Conservation (phyloP, 2,113 vertebrate species). For the Amphilophus citrinellus region DNA sequence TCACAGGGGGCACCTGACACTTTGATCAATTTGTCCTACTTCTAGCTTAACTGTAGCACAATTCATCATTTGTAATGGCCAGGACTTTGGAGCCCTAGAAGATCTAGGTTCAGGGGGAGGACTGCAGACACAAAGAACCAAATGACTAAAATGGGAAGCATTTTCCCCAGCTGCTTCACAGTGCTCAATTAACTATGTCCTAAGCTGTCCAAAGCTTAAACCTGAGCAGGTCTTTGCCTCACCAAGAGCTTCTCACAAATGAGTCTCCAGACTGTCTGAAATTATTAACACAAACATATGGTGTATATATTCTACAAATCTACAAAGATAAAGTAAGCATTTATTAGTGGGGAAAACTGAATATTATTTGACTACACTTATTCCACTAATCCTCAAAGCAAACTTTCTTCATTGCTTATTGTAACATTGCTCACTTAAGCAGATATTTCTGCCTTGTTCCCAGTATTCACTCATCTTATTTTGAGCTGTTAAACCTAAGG, state of each 20-base stretch:
- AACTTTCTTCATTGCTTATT: conserved; percentile 53
- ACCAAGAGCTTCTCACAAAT: conserved; percentile 25
- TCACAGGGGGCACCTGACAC: conserved; percentile 85
- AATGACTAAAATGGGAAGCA: conserved; percentile 81
- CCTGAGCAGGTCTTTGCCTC: conserved; percentile 28
- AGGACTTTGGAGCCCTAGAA: conserved; percentile 70
- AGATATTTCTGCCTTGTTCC: conserved; percentile 41
- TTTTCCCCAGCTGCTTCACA: conserved; percentile 67
- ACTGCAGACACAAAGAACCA: conserved; percentile 72
- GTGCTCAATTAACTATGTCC: conserved; percentile 80
- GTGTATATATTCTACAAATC: conserved; percentile 22
- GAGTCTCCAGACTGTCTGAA: conserved; percentile 22
- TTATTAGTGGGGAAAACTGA: neutral
- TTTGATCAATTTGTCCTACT: conserved; percentile 88
- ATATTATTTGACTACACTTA: conserved; percentile 56
- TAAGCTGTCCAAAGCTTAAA: conserved; percentile 59
- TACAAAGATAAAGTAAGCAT: conserved; percentile 17
- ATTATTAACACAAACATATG: conserved; percentile 12
- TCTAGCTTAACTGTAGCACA: conserved; percentile 82
- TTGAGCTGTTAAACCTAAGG: conserved; percentile 72
- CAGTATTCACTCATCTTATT: conserved; percentile 64
- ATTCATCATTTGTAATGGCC: conserved; percentile 86
- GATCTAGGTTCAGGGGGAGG: conserved; percentile 69
- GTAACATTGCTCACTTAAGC: conserved; percentile 47
- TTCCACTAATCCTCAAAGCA: conserved; percentile 53